A percentile compares a stretch with the other conserved stretches of the same genome.
phyloP scores from a whole-genome alignment of 2,113 vertebrate species.

The Xenopus borealis region DNA sequence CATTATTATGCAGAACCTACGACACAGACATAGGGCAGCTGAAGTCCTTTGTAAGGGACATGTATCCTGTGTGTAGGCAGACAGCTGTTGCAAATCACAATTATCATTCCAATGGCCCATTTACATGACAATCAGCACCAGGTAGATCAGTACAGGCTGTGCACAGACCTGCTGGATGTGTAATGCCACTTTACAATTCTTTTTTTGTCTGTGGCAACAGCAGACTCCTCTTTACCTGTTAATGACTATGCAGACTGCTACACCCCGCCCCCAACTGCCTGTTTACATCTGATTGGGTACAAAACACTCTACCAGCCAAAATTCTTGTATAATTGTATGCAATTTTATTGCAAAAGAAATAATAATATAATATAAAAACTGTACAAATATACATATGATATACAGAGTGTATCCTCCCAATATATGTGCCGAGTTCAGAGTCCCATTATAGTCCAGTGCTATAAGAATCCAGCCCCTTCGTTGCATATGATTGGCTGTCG shows the following conservation, averaged over 20 bases:
- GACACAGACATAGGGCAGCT: background rate
- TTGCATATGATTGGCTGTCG: constrained; percentile 95
- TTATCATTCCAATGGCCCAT: background rate
- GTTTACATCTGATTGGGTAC: no score
- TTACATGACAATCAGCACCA: background rate
- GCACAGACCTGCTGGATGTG: background rate
- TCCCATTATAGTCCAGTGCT: constrained; percentile 8
- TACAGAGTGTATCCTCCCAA: background rate
- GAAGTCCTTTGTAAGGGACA: background rate
- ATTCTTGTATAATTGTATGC: background rate
- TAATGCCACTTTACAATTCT: background rate
- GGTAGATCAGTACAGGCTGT: background rate
- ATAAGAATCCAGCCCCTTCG: constrained; percentile 89
- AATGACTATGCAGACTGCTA: background rate
- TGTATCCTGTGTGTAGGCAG: background rate
- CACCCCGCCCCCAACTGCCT: background rate
- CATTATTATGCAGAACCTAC: background rate
- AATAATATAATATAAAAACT: constrained; percentile 34
- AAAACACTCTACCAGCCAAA: no score
- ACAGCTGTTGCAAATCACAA: background rate
- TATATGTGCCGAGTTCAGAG: background rate
- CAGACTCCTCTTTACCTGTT: background rate
- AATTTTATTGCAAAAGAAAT: constrained; percentile 31
- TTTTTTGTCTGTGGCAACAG: background rate
- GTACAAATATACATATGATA: constrained; percentile 1